These are phyloP conservation scores for Gymnarchus niloticus DNA, from an alignment of 2,113 vertebrate genomes.

Conservation along the genomic window DNA sequence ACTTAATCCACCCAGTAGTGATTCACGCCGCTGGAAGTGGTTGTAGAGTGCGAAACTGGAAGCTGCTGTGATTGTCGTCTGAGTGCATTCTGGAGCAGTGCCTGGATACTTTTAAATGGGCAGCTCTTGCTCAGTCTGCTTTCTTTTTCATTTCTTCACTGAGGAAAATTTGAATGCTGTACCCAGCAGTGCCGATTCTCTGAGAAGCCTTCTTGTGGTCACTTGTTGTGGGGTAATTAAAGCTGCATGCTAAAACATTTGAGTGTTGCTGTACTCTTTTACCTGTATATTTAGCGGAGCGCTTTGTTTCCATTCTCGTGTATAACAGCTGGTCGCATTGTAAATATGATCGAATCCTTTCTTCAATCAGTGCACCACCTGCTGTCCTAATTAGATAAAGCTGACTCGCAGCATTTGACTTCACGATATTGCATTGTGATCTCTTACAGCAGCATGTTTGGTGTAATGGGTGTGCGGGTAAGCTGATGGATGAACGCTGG, in stretches of 20 bases:
- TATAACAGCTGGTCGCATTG: not conserved
- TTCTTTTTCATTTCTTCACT: not conserved
- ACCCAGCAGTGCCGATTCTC: not conserved
- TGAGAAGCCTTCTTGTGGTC: not conserved
- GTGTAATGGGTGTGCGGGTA: not conserved
- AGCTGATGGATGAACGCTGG: no score
- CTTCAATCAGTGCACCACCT: not conserved
- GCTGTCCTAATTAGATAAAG: not conserved
- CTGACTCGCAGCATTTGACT: not conserved
- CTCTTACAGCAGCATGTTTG: not conserved
- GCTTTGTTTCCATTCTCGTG: not conserved
- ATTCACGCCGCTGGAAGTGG: not conserved
- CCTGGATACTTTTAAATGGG: not conserved
- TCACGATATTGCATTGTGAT: not conserved
- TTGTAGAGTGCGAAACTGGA: not conserved
- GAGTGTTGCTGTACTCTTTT: not conserved
- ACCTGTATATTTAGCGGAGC: not conserved
- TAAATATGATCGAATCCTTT: not conserved
- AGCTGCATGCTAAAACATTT: not conserved
- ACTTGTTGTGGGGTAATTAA: not conserved
- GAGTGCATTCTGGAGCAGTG: not conserved
- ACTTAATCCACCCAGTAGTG: not conserved
- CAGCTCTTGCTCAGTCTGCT: not conserved
- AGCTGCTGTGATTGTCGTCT: not conserved
- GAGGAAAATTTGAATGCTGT: not conserved